Base-by-base conservation (phyloP, 1,140 invertebrate genomes). In the Achroia grisella region DNA sequence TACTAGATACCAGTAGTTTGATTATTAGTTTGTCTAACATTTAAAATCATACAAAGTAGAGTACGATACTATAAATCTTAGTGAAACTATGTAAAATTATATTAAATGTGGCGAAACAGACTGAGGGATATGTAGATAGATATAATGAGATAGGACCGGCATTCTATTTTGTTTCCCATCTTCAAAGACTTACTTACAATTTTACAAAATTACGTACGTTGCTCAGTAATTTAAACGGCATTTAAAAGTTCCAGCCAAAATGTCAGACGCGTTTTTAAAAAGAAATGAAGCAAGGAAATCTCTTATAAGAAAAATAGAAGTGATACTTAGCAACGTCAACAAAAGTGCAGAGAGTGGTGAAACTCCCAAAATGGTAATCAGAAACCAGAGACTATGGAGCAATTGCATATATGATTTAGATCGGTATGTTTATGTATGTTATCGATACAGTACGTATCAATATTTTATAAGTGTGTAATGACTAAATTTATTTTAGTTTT, bases 341-440 rank as follows among this genome's bases (percentile, higher is more conserved):
- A 62, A 42, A 44, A 49, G 48, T 41, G 77, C 80, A 6, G 67
- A 69, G 39, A 48, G 36, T 23, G 66, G 63, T 10, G 46, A 56
- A 13, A 51, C 46, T 5, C 80, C 80, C 5, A 75, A 66, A 51
- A 39, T 84, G 9, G 43, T 66, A 12, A 60, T 84, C 12, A 69
- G 80, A 39, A 84, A 84, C 40, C 80, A 82, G 46, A 62, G 58
- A 32, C 52, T 86, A 14, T 87, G 85, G 85, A 86, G 70, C 35
- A 87, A 87, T 56, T 86, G 83, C 46, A 62, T 86, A 37, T 87
- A 85, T 43, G 77, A 85, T 59, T 55, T 76, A 39, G 78, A 87
- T 45, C 66, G 74, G 85, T 87, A 58, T 49, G 9, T 37, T 31
- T 17, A 35, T 9, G 17, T 3, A 23, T 23, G 17, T 23, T 23